These are phyloP conservation scores for Papilio dardanus DNA, from an alignment of 1,140 invertebrate genomes.

Conservation along the genomic window DNA sequence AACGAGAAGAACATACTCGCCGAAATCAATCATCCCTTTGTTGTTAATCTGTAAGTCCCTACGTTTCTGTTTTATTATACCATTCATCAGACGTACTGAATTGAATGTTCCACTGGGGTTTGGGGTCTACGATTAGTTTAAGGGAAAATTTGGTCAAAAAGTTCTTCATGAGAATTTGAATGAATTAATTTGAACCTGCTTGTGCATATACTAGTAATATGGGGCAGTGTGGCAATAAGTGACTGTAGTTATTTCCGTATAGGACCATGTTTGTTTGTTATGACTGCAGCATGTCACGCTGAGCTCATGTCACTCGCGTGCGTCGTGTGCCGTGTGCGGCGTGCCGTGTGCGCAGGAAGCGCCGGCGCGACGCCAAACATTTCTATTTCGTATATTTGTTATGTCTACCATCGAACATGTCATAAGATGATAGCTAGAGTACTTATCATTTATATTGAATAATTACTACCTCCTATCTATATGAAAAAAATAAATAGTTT, in stretches of 20 bases:
- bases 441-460: slow-evolving; percentile 25
- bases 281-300: slow-evolving; percentile 1
- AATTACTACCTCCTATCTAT: neutral
- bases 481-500: neutral
- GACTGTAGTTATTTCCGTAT: neutral
- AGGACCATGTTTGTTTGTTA: slow-evolving; percentile 5
- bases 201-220: neutral
- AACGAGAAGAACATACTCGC: slow-evolving; percentile 96
- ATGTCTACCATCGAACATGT: slow-evolving; percentile 14
- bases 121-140: too few species aligned
- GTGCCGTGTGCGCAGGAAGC: slow-evolving; percentile 1
- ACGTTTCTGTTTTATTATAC: too few species aligned
- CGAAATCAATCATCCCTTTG: slow-evolving; percentile 95
- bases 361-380: slow-evolving; percentile 27
- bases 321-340: neutral
- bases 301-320: slow-evolving; percentile 23
- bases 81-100: too few species aligned
- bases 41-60: slow-evolving; percentile 95
- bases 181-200: neutral
- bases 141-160: too few species aligned
- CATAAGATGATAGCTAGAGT: slow-evolving; percentile 12
- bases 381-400: slow-evolving; percentile 33
- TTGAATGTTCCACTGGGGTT: too few species aligned
- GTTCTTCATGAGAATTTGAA: too few species aligned
- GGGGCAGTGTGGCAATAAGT: too few species aligned